Base-by-base conservation (phyloP, 2,888 invertebrate species). In the Brachylomia viminalis region DNA sequence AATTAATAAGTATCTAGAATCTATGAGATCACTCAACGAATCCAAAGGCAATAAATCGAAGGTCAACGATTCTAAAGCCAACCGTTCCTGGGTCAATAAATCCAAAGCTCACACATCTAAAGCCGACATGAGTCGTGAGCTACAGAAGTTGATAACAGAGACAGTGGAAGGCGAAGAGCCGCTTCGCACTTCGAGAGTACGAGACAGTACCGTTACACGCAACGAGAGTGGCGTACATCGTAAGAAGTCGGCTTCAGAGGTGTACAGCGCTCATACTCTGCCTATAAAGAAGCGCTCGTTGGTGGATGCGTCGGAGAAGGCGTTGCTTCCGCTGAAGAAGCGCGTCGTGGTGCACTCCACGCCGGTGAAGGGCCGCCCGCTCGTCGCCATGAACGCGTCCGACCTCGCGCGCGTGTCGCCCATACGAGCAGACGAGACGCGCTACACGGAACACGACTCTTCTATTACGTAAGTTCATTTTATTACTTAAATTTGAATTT, bases 211-310 rank as follows among this genome's bases (percentile, higher is more conserved):
- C 0, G n/a, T 86, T 0, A 58, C 42, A 3, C 84, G 71, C 23
- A 72, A 72, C 6, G 79, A 72, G 0, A 54, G 70, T 13, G 67
- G 23, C 5, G 42, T 70, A 0, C 76, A 72, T 0, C 75, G 86
- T 0, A 89, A 88, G 74, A 90, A 85, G 47, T 92, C 92, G 0
- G 90, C 92, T 0, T 88, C 92, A 0, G 91, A 92, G 52, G 33
- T 88, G 6, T 93, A 94, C 86, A 86, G 91, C 68, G 89, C 91
- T 4, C 92, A 90, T 33, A 91, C 84, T 0, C 75, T 96, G 82
- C 95, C 95, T 0, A 83, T 95, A 4, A 96, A 95, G 84, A 96
- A 96, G 88, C 87, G 95, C 0, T 95, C 95, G 0, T 38, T 94
- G 2, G 87, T 75, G 4, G 84, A 85, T 0, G 69, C 58, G 0